Evolutionary conservation across 1,140 invertebrate genomes (phyloP).

Genomic region (Olivierus martensii): DNA sequence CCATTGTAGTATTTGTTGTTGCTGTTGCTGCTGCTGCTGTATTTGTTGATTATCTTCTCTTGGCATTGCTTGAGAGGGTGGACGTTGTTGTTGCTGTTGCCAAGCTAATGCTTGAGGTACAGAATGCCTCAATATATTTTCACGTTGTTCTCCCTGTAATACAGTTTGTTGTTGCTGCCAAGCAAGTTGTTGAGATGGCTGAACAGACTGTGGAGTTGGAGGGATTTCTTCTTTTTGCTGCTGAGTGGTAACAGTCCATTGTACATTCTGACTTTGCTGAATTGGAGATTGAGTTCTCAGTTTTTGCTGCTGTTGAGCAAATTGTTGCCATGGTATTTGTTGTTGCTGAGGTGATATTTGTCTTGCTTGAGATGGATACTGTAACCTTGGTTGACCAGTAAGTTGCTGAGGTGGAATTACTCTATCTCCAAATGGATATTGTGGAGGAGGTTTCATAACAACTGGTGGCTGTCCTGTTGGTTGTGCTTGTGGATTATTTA

Average conservation of each 20-base stretch:
- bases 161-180: slow-evolving; percentile 5
- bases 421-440: slow-evolving; percentile 10
- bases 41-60: slow-evolving; percentile 17
- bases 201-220: slow-evolving; percentile 2
- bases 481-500: background rate
- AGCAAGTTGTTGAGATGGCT: slow-evolving; percentile 2
- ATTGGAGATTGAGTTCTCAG: slow-evolving; percentile 8
- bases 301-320: slow-evolving; percentile 5
- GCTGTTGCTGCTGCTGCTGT: slow-evolving; percentile 27
- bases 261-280: background rate
- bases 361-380: slow-evolving; percentile 13
- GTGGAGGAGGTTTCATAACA: slow-evolving; percentile 15
- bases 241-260: background rate
- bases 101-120: background rate
- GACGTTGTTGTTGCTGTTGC: background rate
- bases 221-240: background rate
- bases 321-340: slow-evolving; percentile 10
- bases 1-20: slow-evolving; percentile 19
- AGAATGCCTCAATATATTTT: background rate
- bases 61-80: background rate
- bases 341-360: slow-evolving; percentile 6
- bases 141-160: background rate
- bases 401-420: slow-evolving; percentile 2
- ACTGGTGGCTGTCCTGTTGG: slow-evolving; percentile 7
- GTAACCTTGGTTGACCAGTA: slow-evolving; percentile 14